Evolutionary conservation across 2,888 invertebrate species (phyloP), one percentile per base, ranked within the genome.

Genomic region (Lepidocyrtinus sp.): DNA sequence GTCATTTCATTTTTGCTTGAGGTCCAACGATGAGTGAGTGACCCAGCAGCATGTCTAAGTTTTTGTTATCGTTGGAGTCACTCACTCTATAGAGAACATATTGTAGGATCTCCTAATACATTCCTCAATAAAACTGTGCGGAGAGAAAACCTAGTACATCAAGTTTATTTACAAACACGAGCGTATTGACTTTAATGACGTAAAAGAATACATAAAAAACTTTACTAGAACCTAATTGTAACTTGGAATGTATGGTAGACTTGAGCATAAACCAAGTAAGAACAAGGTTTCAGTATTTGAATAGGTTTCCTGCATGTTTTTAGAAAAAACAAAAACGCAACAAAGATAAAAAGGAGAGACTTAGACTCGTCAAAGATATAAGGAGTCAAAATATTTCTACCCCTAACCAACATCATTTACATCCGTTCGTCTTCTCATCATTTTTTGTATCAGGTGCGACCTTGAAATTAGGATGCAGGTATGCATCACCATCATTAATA

Each of bases 31-130:
- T 12, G 36, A 36, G 36, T 36, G 50, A 50, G 5, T 50, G 50
- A 36, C 50, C 17, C 5, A 50, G 50, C 50, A 50, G 50, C 50
- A 50, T n/a, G n/a, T n/a, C n/a, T n/a, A n/a, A n/a, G 50, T 50
- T 50, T 50, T 50, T 50, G 50, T n/a, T n/a, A n/a, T n/a, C n/a
- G n/a, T 50, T 2, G 50, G 15, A n/a, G n/a, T 50, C 50, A 17
- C 15, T 50, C 50, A 50, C 17, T 50, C 17, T 50, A 2, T 50
- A 17, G 50, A 50, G 17, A n/a, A n/a, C n/a, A n/a, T n/a, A n/a
- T n/a, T n/a, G n/a, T n/a, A n/a, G n/a, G n/a, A n/a, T n/a, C n/a
- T n/a, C n/a, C n/a, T n/a, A n/a, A n/a, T n/a, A n/a, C n/a, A n/a
- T n/a, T n/a, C n/a, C n/a, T n/a, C n/a, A n/a, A n/a, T n/a, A n/a